phyloP scores from a whole-genome alignment of 1,140 invertebrate species.

The Sesamia nonagrioides region DNA sequence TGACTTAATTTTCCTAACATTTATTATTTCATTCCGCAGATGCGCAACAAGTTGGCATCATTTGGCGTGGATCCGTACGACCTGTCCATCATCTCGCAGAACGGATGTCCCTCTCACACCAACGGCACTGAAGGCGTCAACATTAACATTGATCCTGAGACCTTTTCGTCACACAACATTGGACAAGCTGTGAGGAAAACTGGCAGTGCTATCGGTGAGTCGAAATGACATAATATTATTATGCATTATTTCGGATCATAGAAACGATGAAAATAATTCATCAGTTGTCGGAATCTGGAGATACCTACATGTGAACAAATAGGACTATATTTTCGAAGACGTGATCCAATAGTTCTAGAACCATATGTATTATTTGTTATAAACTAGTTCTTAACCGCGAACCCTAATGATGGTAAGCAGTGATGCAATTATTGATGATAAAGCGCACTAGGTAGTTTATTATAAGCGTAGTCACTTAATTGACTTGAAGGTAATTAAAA shows the following conservation, averaged over 20 bases:
- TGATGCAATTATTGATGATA: no score
- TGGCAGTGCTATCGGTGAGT: constrained; percentile 90
- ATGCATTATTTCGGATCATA: neutral
- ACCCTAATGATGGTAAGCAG: no score
- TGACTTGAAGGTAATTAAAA: no score
- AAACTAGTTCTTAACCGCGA: no score
- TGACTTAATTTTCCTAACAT: neutral
- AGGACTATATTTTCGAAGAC: no score
- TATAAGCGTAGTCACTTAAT: no score
- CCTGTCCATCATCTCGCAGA: constrained; percentile 92
- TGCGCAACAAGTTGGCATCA: constrained; percentile 88
- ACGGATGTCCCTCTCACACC: constrained; percentile 88
- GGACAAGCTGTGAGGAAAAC: constrained; percentile 91
- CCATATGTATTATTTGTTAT: no score
- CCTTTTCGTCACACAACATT: constrained; percentile 92
- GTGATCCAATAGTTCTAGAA: no score
- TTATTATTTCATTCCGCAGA: constrained; percentile 70
- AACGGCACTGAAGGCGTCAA: constrained; percentile 88
- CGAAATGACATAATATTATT: neutral
- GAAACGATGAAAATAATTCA: neutral
- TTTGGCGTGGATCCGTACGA: constrained; percentile 92
- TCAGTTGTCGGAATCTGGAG: neutral
- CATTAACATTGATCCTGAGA: constrained; percentile 92
- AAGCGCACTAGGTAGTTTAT: no score
- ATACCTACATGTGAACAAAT: no score